Evolutionary conservation across 2,888 invertebrate species (phyloP), one percentile per base, ranked within the genome.

Genomic region (Hirudinaria manillensis): DNA sequence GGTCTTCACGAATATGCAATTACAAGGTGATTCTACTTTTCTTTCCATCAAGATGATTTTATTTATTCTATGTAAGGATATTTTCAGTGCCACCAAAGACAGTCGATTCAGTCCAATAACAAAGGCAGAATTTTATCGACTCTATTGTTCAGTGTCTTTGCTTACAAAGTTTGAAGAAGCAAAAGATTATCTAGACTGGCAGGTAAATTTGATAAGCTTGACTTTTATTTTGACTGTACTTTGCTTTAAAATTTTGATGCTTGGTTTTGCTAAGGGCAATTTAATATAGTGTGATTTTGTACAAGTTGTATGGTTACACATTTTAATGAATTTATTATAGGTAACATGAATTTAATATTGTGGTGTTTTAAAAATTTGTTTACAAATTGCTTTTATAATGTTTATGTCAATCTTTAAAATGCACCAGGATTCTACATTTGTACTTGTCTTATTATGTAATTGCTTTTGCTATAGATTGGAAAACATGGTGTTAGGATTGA

Each of bases 401-500:
- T 45, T 45, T 45, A 45, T 45, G 45, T 10, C 16, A 16, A 45
- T 7, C 45, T 45, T 45, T 36, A 10, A 45, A 45, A 45, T 10
- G 10, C 16, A 45, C 16, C 45, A 16, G 13, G 45, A 45, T 4
- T 45, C 16, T 45, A 45, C 10, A 45, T 36, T 16, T 45, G 13
- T 6, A 45, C 16, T 45, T 16, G 1, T 45, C 13, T 45, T 45
- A 16, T 45, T 45, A 45, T 10, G 7, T 61, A 7, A 7, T 61
- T 16, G 13, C 10, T 27, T n/a, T 61, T 61, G 13, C n/a, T 51
- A 34, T 38, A 87, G 86, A 85, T 88, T 77, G 97, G 97, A 71
- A 89, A 92, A 76, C 98, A 99, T 86, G 99, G 99, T 77, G 98
- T 99, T 83, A 90, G 98, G 75, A 99, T 99, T 81, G 97, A 99